Percentiles rank a stretch among this genome's conserved stretches.
Evolutionary conservation across 92 coral and sea anemone species (phyloP).

Genomic region (Montipora capitata): DNA sequence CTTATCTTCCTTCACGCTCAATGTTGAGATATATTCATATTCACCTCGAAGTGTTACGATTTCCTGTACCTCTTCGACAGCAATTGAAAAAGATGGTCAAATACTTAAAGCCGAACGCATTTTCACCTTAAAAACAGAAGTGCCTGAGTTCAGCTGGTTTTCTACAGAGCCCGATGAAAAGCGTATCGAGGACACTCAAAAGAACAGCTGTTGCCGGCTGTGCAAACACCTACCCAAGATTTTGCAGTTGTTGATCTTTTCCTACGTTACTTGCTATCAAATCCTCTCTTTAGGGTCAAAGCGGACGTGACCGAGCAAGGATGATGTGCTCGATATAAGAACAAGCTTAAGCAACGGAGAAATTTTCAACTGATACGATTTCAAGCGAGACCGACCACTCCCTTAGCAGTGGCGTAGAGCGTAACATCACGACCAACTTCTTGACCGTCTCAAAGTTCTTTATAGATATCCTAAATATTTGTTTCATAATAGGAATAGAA

Average conservation of each 20-base stretch:
- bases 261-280: not conserved
- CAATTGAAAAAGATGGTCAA: not conserved
- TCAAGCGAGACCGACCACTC: constrained; percentile 21
- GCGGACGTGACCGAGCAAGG: not conserved
- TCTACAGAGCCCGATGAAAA: not conserved
- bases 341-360: constrained; percentile 5
- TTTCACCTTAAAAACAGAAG: not conserved
- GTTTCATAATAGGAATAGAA: not conserved
- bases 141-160: not conserved
- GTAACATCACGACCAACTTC: constrained; percentile 15
- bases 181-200: not conserved
- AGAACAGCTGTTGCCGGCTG: constrained; percentile 13
- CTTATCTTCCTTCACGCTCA: constrained; percentile 14
- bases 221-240: not conserved
- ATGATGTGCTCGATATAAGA: not conserved
- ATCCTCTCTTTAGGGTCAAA: constrained; percentile 15
- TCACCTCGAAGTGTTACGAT: not conserved
- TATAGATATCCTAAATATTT: constrained; percentile 20
- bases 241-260: not conserved
- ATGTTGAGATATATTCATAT: constrained; percentile 11
- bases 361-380: constrained; percentile 15
- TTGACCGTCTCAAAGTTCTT: not conserved
- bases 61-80: not conserved
- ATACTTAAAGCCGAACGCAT: not conserved
- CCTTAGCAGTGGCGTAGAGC: not conserved